Conservation (phyloP, 2,113 vertebrate species). For the Myrmecophaga tridactyla region DNA sequence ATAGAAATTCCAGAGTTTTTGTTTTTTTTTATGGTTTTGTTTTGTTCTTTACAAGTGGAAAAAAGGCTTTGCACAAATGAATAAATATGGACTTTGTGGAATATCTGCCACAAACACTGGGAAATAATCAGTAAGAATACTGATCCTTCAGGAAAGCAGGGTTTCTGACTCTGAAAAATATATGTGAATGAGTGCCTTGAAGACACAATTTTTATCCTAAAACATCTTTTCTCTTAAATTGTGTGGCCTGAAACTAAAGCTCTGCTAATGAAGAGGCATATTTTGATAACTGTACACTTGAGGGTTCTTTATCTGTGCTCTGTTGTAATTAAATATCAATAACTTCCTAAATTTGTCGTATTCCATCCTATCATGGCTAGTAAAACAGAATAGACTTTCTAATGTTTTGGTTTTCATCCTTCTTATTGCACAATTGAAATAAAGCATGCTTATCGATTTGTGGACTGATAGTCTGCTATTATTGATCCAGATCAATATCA, state of each 20-base stretch:
- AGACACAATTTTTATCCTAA: neutral
- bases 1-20: neutral
- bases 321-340: neutral
- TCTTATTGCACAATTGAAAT: neutral
- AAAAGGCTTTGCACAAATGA: neutral
- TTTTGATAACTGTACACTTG: neutral
- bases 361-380: neutral
- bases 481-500: neutral
- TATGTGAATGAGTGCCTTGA: neutral
- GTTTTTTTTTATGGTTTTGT: neutral
- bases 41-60: neutral
- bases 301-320: neutral
- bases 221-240: neutral
- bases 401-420: neutral
- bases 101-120: neutral
- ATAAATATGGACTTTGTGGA: conserved; percentile 19
- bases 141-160: neutral
- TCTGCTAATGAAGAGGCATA: neutral
- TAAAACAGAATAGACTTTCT: neutral
- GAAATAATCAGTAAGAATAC: neutral
- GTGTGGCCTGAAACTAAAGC: neutral
- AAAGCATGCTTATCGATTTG: neutral
- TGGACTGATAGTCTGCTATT: neutral
- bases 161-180: neutral
- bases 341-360: neutral